Base-by-base conservation (phyloP, 2,113 vertebrate genomes). In the Lathamus discolor region DNA sequence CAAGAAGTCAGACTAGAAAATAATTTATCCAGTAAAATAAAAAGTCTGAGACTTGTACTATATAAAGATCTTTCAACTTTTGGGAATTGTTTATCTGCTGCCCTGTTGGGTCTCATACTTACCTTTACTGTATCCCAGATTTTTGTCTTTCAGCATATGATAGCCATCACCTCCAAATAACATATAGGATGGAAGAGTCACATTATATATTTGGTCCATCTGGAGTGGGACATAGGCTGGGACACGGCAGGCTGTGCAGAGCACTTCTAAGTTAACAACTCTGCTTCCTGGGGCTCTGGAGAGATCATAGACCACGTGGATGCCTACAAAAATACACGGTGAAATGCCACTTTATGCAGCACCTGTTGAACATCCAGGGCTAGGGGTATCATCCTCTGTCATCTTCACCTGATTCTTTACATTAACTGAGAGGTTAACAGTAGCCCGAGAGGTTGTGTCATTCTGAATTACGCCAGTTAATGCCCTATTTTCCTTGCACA, bases 91-190 rank as follows among this genome's bases (percentile, higher is more conserved):
- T 43, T 87, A 20, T 44, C 39, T 64, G 57, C 46, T 70, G 16
- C 44, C 11, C 27, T 74, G 3, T 11, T 52, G 43, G 31, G 35
- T 22, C 43, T 73, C 17, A 5, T 49, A 29, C 98, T 98, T 97
- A 99, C 99, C 99, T 64, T 98, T 99, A 88, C 97, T 97, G 63
- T 99, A 98, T 43, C 98, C 99, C 52, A 99, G 85, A 12, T 86
- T 96, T 92, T 98, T 97, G 2, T 98, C 70, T 77, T 92, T 97
- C 77, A 99, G 98, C 98, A 99, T 98, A 7, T 66, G 43, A 93
- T 97, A 99, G 6, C 98, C 98, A 48, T 99, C 99, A 54, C 99
- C 99, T 2, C 99, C 99, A 2, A 9, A 96, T 66, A 97, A 97
- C 54, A 99, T 76, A 66, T 98, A 99, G 82, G 96, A 98, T 0